A percentile compares a stretch with the other conserved stretches of the same genome.
phyloP scores from a whole-genome alignment of 1,140 invertebrate genomes.

The Gonioctena quinquepunctata region DNA sequence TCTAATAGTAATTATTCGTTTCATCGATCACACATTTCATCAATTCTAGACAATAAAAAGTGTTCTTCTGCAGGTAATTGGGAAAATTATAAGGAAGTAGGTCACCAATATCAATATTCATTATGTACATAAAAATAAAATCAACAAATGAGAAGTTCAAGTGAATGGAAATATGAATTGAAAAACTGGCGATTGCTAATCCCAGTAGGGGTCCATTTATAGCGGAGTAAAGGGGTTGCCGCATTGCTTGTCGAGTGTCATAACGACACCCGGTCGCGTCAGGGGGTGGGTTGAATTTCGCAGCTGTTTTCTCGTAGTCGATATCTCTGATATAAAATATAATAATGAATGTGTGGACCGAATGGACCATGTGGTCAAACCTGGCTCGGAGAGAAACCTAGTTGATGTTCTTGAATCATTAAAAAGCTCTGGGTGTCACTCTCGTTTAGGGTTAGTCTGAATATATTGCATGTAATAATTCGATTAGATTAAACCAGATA shows the following conservation, averaged over 20 bases:
- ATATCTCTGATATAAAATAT: conserved; percentile 20
- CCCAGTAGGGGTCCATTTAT: conserved; percentile 34
- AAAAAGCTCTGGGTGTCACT: no score
- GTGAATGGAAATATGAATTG: conserved; percentile 37
- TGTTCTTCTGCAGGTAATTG: no score
- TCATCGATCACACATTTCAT: no score
- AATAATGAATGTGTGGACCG: not conserved
- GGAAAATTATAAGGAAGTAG: no score
- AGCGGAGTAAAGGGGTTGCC: conserved; percentile 32
- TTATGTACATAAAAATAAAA: not conserved
- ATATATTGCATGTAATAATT: no score
- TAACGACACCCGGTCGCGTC: conserved; percentile 41
- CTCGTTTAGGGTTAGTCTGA: no score
- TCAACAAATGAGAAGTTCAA: not conserved
- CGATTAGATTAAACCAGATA: no score
- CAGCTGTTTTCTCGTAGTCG: conserved; percentile 42
- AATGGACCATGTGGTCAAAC: not conserved
- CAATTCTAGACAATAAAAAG: no score
- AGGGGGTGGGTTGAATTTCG: conserved; percentile 34
- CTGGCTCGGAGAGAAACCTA: no score
- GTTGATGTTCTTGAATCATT: no score
- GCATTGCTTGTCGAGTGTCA: conserved; percentile 39
- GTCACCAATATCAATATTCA: no score
- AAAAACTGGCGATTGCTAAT: conserved; percentile 39
- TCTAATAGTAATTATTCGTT: no score